A percentile compares a stretch with the other conserved stretches of the same genome.
Evolutionary conservation across 2,888 invertebrate genomes (phyloP).

Genomic region (Apamea sordens): DNA sequence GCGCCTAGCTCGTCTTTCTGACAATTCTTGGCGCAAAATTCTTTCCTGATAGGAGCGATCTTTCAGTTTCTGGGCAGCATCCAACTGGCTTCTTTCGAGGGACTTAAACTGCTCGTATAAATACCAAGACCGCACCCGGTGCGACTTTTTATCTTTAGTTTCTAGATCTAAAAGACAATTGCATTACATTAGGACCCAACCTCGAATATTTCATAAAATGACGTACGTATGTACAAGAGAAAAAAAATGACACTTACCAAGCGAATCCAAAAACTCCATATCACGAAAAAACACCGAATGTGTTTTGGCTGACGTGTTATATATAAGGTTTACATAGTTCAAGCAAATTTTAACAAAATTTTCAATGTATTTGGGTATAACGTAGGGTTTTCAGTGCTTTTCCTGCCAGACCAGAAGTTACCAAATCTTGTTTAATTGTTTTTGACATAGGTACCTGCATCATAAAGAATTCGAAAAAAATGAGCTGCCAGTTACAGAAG

Average conservation of each 20-base stretch:
- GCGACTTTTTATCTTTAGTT: constrained; percentile 77
- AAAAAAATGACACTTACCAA: constrained; percentile 72
- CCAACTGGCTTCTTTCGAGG: constrained; percentile 81
- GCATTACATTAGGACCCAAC: constrained; percentile 6
- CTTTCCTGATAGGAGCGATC: constrained; percentile 80
- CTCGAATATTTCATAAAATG: neutral
- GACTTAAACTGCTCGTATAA: constrained; percentile 86
- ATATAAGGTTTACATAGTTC: constrained; percentile 70
- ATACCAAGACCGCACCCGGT: constrained; percentile 86
- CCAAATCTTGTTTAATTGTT: constrained; percentile 50
- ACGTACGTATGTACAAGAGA: neutral
- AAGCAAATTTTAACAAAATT: constrained; percentile 63
- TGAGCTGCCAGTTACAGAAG: constrained; percentile 50
- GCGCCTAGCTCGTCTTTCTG: constrained; percentile 80
- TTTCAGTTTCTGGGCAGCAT: constrained; percentile 80
- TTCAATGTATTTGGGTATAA: constrained; percentile 55
- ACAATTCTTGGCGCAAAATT: constrained; percentile 80
- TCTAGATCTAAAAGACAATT: constrained; percentile 76
- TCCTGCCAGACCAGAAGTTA: constrained; percentile 59
- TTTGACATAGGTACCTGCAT: constrained; percentile 29
- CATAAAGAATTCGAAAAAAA: constrained; percentile 17
- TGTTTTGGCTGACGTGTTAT: constrained; percentile 49
- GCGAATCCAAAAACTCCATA: constrained; percentile 84
- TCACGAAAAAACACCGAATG: constrained; percentile 58
- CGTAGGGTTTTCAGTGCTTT: constrained; percentile 53